Base-by-base conservation (phyloP, 2,797 vertebrate species). In the Acrossocheilus wenchowensis region DNA sequence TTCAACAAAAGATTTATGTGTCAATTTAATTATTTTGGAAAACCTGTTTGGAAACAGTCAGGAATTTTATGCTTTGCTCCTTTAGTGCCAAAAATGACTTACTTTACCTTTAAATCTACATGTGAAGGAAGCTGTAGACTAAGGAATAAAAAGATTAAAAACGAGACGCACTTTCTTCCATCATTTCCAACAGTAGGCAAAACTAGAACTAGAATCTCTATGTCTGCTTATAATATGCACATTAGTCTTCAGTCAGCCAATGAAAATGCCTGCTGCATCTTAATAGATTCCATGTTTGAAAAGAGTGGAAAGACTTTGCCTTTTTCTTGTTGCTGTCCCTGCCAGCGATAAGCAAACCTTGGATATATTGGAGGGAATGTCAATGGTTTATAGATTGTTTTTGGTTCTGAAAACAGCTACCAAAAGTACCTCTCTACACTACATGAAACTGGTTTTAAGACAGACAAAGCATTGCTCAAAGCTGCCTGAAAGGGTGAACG, bases 271-370 rank as follows among this genome's bases (percentile, higher is more conserved):
- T 78, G 60, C 23, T 84, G 74, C 62, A 69, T 78, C 45, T 54
- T 78, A 83, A 75, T 75, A 75, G 54, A 75, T 77, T 77, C 57
- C 43, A 50, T 17, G 45, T 78, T 68, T 69, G 36, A 43, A 36
- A 78, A 72, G 68, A 10, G 57, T 52, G 72, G 45, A 64, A n/a
- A 64, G 43, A 48, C 14, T 77, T 74, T 62, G 39, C 52, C 52
- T 64, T 62, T 15, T 21, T 2, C 14, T 17, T 84, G 21, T 43
- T 52, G 73, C 43, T 30, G 23, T 77, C 23, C 23, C 66, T 66
- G 73, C 82, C 72, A 77, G 73, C 1, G 62, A 84, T 41, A 68
- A 64, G 60, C 83, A 52, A 84, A 77, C 30, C 21, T 64, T 77
- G 45, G 60, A 75, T 62, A 64, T 12, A n/a, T 64, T 83, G 68